These are phyloP conservation scores for Catharus fuscescens DNA, from an alignment of 2,113 vertebrate genomes.

Conservation along the genomic window DNA sequence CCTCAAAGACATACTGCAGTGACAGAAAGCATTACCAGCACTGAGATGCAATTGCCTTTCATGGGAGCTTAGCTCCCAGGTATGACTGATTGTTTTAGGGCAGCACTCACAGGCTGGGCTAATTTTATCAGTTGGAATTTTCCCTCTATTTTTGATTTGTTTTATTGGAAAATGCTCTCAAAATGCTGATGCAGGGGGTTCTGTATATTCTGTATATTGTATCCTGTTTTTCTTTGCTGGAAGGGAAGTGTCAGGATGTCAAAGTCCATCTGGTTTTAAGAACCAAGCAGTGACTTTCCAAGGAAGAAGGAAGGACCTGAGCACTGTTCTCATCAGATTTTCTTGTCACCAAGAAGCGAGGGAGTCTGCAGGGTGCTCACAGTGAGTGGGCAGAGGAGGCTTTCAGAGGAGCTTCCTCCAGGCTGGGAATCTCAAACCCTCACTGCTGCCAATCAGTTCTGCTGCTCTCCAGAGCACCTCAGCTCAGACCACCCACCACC, in stretches of 20 bases:
- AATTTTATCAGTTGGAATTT: slow-evolving; percentile 28
- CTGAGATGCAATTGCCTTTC: slow-evolving; percentile 25
- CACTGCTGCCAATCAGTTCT: accelerated
- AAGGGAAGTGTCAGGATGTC: background rate
- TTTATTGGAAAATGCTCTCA: background rate
- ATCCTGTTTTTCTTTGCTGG: background rate
- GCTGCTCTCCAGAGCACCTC: background rate
- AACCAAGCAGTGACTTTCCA: slow-evolving; percentile 33
- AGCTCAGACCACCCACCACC: background rate
- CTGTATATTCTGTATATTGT: background rate
- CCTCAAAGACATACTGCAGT: slow-evolving; percentile 51
- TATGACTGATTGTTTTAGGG: slow-evolving; percentile 59
- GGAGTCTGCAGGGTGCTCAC: background rate
- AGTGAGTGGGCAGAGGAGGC: accelerated
- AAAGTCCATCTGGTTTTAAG: background rate
- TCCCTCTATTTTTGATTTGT: slow-evolving; percentile 28
- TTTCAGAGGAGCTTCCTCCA: background rate
- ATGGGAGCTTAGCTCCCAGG: slow-evolving; percentile 45
- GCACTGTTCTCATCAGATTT: background rate
- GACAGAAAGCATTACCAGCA: slow-evolving; percentile 49
- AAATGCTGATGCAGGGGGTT: background rate
- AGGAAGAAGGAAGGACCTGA: background rate
- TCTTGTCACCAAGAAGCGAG: background rate
- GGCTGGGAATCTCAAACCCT: background rate
- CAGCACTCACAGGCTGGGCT: slow-evolving; percentile 2